phyloP scores from a whole-genome alignment of 2,797 vertebrate genomes.

The Ctenosaura bakeri region DNA sequence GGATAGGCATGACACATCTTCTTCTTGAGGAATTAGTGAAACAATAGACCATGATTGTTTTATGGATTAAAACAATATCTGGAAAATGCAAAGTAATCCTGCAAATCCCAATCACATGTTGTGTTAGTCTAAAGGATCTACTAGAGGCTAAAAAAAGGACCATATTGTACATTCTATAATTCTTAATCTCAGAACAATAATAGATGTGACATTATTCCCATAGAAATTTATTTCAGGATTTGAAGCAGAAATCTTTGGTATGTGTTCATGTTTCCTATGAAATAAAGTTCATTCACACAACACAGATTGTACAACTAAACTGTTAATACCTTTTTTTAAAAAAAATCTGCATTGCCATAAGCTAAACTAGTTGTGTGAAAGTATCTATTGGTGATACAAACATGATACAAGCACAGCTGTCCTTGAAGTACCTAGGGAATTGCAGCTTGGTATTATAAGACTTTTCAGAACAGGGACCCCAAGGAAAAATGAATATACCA shows the following conservation, averaged over 20 bases:
- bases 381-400: neutral
- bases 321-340: neutral
- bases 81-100: slow-evolving; percentile 63
- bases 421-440: neutral
- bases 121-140: slow-evolving; percentile 58
- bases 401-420: neutral
- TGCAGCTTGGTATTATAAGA: neutral
- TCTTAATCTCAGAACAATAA: slow-evolving; percentile 37
- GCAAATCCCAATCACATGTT: slow-evolving; percentile 62
- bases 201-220: slow-evolving; percentile 20
- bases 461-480: neutral
- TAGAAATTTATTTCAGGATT: slow-evolving; percentile 28
- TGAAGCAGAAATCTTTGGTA: neutral
- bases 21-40: slow-evolving; percentile 48
- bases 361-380: neutral
- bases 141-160: slow-evolving; percentile 55
- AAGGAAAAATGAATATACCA: neutral
- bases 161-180: slow-evolving; percentile 42
- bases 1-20: slow-evolving; percentile 32
- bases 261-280: neutral
- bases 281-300: neutral
- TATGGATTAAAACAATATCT: slow-evolving; percentile 66
- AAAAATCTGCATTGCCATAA: neutral
- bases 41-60: slow-evolving; percentile 57
- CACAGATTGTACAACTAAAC: neutral